These are phyloP conservation scores for Drosophila melanogaster DNA, from an alignment of 1,140 invertebrate genomes.

Conservation along the genomic window DNA sequence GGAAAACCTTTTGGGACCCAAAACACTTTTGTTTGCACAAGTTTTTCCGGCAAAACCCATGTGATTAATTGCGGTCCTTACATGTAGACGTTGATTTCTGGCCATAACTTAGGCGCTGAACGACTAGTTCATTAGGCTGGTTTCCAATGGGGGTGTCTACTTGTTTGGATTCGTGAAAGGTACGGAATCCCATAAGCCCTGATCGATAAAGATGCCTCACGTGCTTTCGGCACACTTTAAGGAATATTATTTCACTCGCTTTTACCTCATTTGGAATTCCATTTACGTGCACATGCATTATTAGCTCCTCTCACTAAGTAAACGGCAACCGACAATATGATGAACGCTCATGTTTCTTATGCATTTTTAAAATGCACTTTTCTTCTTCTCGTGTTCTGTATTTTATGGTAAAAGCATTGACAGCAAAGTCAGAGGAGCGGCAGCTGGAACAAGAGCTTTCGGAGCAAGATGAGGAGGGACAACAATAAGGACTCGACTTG, in stretches of 20 bases:
- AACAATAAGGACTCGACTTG: conserved; percentile 51
- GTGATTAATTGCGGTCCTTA: conserved; percentile 70
- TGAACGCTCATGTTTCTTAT: conserved; percentile 66
- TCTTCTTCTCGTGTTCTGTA: conserved; percentile 59
- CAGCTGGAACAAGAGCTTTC: conserved; percentile 18
- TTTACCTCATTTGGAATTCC: conserved; percentile 56
- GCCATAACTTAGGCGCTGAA: conserved; percentile 61
- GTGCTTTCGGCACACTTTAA: conserved; percentile 17
- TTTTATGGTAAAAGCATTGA: conserved; percentile 70
- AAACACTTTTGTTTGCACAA: conserved; percentile 73
- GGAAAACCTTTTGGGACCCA: conserved; percentile 72
- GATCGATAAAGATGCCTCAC: conserved; percentile 1
- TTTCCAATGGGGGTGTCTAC: conserved; percentile 35
- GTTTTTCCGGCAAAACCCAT: conserved; percentile 59
- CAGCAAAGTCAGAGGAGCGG: conserved; percentile 41
- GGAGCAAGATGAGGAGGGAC: conserved; percentile 10
- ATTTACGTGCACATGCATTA: conserved; percentile 61
- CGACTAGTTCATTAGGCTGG: conserved; percentile 65
- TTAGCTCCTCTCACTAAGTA: conserved; percentile 44
- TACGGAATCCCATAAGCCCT: neutral
- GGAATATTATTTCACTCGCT: conserved; percentile 28
- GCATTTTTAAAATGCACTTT: conserved; percentile 81
- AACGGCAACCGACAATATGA: conserved; percentile 60
- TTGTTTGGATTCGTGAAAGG: conserved; percentile 16
- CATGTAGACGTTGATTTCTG: conserved; percentile 68